These are phyloP conservation scores for Phalanger gymnotis DNA, from an alignment of 2,797 vertebrate species.

Conservation along the genomic window DNA sequence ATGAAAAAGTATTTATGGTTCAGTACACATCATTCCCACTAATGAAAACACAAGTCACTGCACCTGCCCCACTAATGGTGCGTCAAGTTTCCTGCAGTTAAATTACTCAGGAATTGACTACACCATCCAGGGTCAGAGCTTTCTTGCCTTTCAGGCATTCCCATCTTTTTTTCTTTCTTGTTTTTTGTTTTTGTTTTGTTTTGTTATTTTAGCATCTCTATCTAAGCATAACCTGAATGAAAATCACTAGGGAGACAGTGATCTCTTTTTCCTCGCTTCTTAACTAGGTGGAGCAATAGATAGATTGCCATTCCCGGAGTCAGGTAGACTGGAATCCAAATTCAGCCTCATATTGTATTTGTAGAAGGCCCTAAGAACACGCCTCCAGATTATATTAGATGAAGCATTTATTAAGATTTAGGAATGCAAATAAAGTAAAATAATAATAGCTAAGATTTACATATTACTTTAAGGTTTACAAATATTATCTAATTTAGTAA, in stretches of 20 bases:
- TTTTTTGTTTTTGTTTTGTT: too few species aligned
- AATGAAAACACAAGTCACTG: neutral
- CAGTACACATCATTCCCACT: neutral
- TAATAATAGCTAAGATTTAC: neutral
- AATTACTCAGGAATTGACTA: neutral
- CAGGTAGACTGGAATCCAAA: neutral
- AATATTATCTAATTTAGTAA: neutral
- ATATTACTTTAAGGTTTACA: neutral
- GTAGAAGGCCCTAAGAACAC: neutral
- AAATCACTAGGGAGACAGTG: neutral
- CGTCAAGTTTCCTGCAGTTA: neutral
- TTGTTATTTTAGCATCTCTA: neutral
- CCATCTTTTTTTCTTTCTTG: neutral
- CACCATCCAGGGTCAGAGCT: neutral
- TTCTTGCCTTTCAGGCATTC: neutral
- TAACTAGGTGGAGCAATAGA: neutral
- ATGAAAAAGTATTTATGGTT: neutral
- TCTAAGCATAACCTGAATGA: neutral
- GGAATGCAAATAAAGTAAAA: neutral
- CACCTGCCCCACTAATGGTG: neutral
- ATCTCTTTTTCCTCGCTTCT: neutral
- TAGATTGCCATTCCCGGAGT: neutral
- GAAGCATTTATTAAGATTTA: neutral
- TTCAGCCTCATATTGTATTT: neutral
- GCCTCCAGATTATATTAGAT: neutral